Conservation (phyloP, 2,888 invertebrate species). For the Neria commutata region DNA sequence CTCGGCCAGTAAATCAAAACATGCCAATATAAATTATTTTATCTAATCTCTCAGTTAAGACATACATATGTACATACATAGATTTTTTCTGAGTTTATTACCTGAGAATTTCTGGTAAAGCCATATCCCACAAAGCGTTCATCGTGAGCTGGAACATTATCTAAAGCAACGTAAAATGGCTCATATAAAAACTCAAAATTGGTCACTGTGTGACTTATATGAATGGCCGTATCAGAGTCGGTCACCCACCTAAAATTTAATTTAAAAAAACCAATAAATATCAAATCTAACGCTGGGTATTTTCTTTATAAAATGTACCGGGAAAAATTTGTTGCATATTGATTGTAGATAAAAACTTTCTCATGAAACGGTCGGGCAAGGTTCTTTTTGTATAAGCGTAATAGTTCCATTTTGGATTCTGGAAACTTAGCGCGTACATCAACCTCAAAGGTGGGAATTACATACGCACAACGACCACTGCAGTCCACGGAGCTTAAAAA, state of each 20-base stretch:
- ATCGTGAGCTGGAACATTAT: constrained; percentile 83
- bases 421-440: constrained; percentile 81
- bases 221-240: constrained; percentile 65
- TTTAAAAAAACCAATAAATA: background rate
- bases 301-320: constrained; percentile 64
- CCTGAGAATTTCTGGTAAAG: constrained; percentile 91
- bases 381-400: constrained; percentile 77
- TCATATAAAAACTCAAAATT: constrained; percentile 86
- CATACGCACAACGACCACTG: constrained; percentile 76
- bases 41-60: background rate
- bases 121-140: constrained; percentile 91
- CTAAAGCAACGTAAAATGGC: constrained; percentile 87
- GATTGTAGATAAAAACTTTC: constrained; percentile 90
- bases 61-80: background rate
- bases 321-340: constrained; percentile 89
- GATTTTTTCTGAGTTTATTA: constrained; percentile 60
- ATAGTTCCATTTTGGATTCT: constrained; percentile 77
- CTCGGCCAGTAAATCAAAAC: too few species aligned
- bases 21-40: too few species aligned
- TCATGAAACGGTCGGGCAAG: constrained; percentile 88
- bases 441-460: constrained; percentile 88
- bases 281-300: background rate
- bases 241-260: constrained; percentile 43
- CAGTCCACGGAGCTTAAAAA: constrained; percentile 70
- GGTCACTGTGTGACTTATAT: constrained; percentile 84